These are phyloP conservation scores for Urophycis tenuis DNA, from an alignment of 2,797 vertebrate genomes.

Conservation along the genomic window DNA sequence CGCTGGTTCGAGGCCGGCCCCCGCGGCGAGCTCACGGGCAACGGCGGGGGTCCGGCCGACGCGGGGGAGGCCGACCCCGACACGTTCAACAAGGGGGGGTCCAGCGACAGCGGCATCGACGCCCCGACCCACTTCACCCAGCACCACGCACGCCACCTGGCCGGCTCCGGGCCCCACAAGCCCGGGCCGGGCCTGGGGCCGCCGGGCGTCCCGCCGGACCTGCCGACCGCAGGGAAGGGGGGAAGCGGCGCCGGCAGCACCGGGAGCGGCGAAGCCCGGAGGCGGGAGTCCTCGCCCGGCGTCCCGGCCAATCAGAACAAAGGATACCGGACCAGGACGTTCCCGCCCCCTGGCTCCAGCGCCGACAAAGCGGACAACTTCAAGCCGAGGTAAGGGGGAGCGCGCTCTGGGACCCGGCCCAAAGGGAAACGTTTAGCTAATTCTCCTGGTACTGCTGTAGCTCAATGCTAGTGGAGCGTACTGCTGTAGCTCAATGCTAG, in stretches of 20 bases:
- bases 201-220: constrained; percentile 66
- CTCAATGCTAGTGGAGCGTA: constrained; percentile 41
- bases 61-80: constrained; percentile 71
- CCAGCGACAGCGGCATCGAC: constrained; percentile 88
- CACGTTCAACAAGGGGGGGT: constrained; percentile 77
- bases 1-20: constrained; percentile 80
- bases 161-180: too few relatives aligned
- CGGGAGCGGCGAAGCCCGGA: constrained; percentile 53
- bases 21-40: constrained; percentile 24
- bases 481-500: constrained; percentile 35
- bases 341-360: constrained; percentile 66
- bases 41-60: constrained; percentile 53
- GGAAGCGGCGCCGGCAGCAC: constrained; percentile 50
- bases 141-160: constrained; percentile 57
- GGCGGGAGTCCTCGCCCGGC: constrained; percentile 69
- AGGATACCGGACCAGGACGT: constrained; percentile 76
- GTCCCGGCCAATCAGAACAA: constrained; percentile 68
- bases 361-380: constrained; percentile 60
- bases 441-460: not conserved
- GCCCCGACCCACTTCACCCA: constrained; percentile 73
- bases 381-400: constrained; percentile 63
- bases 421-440: not conserved
- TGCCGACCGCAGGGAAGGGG: constrained; percentile 28
- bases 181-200: constrained; percentile 26
- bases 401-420: not conserved